Base-by-base conservation (phyloP, 2,797 vertebrate species). In the Channallabes apus region DNA sequence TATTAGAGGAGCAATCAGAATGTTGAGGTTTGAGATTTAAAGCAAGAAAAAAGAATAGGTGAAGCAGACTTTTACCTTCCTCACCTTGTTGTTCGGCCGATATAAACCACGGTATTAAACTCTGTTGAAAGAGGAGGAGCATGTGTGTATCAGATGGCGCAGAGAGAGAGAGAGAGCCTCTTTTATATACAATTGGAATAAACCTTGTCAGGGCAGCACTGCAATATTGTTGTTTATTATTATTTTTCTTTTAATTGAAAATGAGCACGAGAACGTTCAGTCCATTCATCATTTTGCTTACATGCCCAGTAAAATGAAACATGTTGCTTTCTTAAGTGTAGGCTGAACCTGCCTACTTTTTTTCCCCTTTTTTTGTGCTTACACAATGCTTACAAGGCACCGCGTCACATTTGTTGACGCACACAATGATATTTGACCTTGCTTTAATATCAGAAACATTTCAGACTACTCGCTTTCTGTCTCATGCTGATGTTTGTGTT, bases 331-430 rank as follows among this genome's bases (percentile, higher is more conserved):
- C 64, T 79, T 72, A 29, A 64, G 51, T 69, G 9, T 29, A n/a
- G 38, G 67, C 56, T 62, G 20, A 85, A 62, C 35, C 61, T 56
- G 61, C 51, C 32, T 82, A 62, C 80, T 77, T 41, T 54, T 24
- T 81, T 61, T 69, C 0, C 5, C 4, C 35, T 84, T 56, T 67
- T 38, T 87, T 84, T 81, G 69, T 75, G 68, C 24, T 14, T 22
- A 78, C 82, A 67, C 75, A 86, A 56, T 32, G 68, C 11, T 80
- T 62, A 67, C 82, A 80, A 73, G 67, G 84, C 78, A 59, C 51
- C 46, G 6, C 59, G 41, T 82, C 69, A 24, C 46, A 41, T 22
- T 54, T 58, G 54, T 65, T 65, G n/a, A 68, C 81, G 54, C 20
- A 0, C 18, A n/a, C 85, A 78, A 78, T 17, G 18, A 76, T 62